Conservation (phyloP, 2,888 invertebrate genomes). For the Conchocele bisecta region DNA sequence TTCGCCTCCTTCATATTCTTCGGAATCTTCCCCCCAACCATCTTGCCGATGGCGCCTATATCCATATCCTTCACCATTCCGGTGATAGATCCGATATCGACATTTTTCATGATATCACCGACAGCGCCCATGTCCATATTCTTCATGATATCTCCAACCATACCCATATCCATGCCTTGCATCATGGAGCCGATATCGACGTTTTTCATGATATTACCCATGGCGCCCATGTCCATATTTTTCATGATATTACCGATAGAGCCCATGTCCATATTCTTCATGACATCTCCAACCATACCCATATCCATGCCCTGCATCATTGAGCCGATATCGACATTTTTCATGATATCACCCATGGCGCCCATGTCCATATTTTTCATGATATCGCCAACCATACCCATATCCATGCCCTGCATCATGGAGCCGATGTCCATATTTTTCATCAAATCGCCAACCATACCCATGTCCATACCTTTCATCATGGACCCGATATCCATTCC, state of each 20-base stretch:
- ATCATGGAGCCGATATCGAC: constrained; percentile 45
- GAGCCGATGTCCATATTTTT: constrained; percentile 39
- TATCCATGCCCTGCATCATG: constrained; percentile 36
- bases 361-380: constrained; percentile 51
- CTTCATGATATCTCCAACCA: constrained; percentile 38
- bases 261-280: constrained; percentile 31
- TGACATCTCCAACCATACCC: constrained; percentile 14
- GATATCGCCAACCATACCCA: constrained; percentile 38
- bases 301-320: constrained; percentile 35
- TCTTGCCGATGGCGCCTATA: constrained; percentile 1
- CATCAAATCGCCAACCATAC: background rate
- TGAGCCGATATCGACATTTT: constrained; percentile 52
- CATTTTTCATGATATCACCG: constrained; percentile 31
- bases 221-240: constrained; percentile 44
- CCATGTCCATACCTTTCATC: constrained; percentile 42
- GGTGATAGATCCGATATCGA: constrained; percentile 18
- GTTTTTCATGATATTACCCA: constrained; percentile 46
- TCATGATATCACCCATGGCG: constrained; percentile 35
- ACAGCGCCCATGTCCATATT: constrained; percentile 45
- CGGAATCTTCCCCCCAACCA: background rate
- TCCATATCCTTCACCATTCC: constrained; percentile 34
- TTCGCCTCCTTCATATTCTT: no score
- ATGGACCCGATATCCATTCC: constrained; percentile 8
- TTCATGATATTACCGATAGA: constrained; percentile 34
- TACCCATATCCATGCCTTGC: constrained; percentile 30